Conservation (phyloP, 2,113 vertebrate genomes). For the Paratilapia polleni region DNA sequence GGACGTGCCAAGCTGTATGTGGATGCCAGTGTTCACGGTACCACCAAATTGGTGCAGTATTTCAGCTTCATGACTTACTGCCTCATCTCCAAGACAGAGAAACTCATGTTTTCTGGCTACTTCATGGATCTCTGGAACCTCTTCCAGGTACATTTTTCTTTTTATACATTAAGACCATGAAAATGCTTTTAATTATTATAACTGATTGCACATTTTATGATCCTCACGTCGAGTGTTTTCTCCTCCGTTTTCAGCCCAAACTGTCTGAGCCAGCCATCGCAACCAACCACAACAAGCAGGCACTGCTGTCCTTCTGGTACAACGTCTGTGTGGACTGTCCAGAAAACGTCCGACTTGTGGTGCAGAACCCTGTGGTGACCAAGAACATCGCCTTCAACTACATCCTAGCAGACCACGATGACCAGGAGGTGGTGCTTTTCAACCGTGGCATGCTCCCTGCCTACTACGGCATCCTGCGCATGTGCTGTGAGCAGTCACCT, state of each 20-base stretch:
- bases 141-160: conserved; percentile 82
- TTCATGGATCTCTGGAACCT: conserved; percentile 99
- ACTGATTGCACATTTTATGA: too few species aligned
- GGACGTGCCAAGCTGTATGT: conserved; percentile 97
- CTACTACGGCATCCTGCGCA: conserved; percentile 97
- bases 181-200: not conserved
- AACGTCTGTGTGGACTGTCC: conserved; percentile 97
- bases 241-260: conserved; percentile 83
- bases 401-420: conserved; percentile 98
- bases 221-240: not conserved
- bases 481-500: conserved; percentile 97
- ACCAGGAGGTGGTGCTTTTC: conserved; percentile 99
- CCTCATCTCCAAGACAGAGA: conserved; percentile 99
- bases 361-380: conserved; percentile 97
- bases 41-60: conserved; percentile 98
- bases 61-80: conserved; percentile 99
- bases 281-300: conserved; percentile 99
- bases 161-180: not conserved
- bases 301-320: conserved; percentile 98
- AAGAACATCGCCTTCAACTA: conserved; percentile 99
- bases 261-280: conserved; percentile 98
- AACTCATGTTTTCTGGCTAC: conserved; percentile 98
- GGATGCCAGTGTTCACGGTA: conserved; percentile 96
- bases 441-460: conserved; percentile 99
- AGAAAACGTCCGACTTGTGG: conserved; percentile 97